These are phyloP conservation scores for mouse (Mus musculus) DNA, from an alignment of 2,113 vertebrate species.

Conservation along the genomic window GRCm39 chr19:29816501-29817000, in stretches of 20 bases:
- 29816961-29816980: too few relatives aligned
- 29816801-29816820: background rate
- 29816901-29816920: too few relatives aligned
- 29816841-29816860: background rate
- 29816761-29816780: background rate
- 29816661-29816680: background rate
- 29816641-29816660: background rate
- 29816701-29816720: background rate
- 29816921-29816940: too few relatives aligned
- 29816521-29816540: background rate
- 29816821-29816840: background rate
- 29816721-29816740: background rate
- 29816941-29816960: too few relatives aligned
- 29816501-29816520: background rate
- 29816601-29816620: background rate
- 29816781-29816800: background rate
- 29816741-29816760: background rate
- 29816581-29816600: background rate
- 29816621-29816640: background rate
- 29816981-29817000: too few relatives aligned
- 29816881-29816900: background rate
- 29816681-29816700: background rate
- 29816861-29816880: background rate
- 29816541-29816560: background rate
- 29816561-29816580: background rate